Percentiles rank a stretch among this genome's conserved stretches.
These are phyloP conservation scores for Periophthalmus modestus DNA, from an alignment of 2,113 vertebrate species.

Conservation along the genomic window DNA sequence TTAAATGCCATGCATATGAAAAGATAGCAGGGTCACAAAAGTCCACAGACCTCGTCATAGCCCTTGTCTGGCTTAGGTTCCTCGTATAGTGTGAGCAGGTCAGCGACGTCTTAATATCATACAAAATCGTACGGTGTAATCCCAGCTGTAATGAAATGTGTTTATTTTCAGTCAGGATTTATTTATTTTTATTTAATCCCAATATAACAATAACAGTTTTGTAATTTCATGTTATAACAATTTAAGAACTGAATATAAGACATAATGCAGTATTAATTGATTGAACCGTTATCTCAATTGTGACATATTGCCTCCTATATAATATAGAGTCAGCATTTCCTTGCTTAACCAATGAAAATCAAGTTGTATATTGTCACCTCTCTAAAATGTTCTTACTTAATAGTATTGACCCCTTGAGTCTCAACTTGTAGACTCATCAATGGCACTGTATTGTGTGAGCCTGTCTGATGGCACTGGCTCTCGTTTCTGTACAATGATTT, in stretches of 20 bases:
- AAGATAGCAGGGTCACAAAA: too few relatives aligned
- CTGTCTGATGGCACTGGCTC: conserved; percentile 21
- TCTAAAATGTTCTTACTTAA: conserved; percentile 6
- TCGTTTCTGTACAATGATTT: conserved; percentile 56
- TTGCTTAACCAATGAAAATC: neutral
- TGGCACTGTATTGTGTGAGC: conserved; percentile 17
- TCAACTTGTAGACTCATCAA: conserved; percentile 47
- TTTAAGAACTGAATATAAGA: neutral
- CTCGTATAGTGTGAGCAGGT: too few relatives aligned
- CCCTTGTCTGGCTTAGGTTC: too few relatives aligned
- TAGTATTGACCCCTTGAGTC: conserved; percentile 29
- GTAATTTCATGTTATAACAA: neutral
- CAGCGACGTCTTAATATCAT: too few relatives aligned
- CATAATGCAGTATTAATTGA: neutral
- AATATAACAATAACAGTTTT: too few relatives aligned
- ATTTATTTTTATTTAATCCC: too few relatives aligned
- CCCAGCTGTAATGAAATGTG: too few relatives aligned
- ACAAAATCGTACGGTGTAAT: too few relatives aligned
- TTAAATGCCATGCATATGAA: too few relatives aligned
- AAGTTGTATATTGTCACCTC: neutral
- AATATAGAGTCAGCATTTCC: neutral
- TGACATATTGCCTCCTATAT: neutral
- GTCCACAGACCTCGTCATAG: too few relatives aligned
- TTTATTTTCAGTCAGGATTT: too few relatives aligned
- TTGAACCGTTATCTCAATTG: neutral